Percentiles rank a stretch among this genome's conserved stretches.
Evolutionary conservation across 2,888 invertebrate species (phyloP).

Genomic region (Trichogramma dendrolimi): DNA sequence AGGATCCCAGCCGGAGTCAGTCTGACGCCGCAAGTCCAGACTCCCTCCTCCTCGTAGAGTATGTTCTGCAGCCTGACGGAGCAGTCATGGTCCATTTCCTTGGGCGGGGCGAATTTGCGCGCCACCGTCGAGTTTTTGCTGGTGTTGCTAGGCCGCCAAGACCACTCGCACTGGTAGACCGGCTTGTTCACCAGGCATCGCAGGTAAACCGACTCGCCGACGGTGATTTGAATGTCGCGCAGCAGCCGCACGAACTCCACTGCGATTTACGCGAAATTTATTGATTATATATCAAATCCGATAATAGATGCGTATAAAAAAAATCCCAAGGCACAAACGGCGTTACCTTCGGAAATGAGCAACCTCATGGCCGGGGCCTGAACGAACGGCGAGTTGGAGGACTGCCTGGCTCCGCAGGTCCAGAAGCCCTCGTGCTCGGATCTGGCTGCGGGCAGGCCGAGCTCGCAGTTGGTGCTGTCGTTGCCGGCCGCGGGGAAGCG

Average conservation of each 20-base stretch:
- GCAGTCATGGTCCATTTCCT: slow-evolving; percentile 48
- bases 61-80: slow-evolving; percentile 48
- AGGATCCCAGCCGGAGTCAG: slow-evolving; percentile 43
- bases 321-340: neutral
- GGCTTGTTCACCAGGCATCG: slow-evolving; percentile 48
- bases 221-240: slow-evolving; percentile 46
- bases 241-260: slow-evolving; percentile 50
- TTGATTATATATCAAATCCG: neutral
- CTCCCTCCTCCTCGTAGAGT: slow-evolving; percentile 48
- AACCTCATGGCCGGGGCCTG: slow-evolving; percentile 42
- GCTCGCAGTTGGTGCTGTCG: slow-evolving; percentile 46
- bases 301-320: slow-evolving; percentile 12
- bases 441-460: slow-evolving; percentile 45
- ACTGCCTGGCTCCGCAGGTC: slow-evolving; percentile 46
- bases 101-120: slow-evolving; percentile 45
- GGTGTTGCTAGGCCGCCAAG: slow-evolving; percentile 46
- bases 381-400: slow-evolving; percentile 40
- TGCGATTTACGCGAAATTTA: slow-evolving; percentile 30
- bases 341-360: slow-evolving; percentile 44
- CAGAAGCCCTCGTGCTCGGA: slow-evolving; percentile 48
- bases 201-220: slow-evolving; percentile 47
- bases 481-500: slow-evolving; percentile 45
- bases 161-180: slow-evolving; percentile 49
- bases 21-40: slow-evolving; percentile 50
- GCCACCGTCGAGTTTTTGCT: slow-evolving; percentile 42